Conservation (phyloP, 2,888 invertebrate genomes). For the Eristalis pertinax region DNA sequence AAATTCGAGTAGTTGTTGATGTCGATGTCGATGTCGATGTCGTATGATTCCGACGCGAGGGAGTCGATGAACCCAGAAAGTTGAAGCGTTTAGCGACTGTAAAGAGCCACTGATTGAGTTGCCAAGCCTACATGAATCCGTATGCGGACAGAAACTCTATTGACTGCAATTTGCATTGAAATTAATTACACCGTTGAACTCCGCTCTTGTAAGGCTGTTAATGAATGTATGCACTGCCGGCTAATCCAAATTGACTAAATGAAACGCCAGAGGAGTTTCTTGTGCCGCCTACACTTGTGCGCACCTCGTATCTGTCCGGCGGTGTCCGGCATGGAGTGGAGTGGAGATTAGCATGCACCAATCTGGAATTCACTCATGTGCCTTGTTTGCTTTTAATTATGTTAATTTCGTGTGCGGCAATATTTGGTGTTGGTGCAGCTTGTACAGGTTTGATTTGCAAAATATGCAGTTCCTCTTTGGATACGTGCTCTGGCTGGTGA, state of each 20-base stretch:
- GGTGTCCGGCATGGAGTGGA: neutral
- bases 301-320: neutral
- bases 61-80: neutral
- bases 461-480: neutral
- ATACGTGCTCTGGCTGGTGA: neutral
- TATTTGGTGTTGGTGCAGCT: neutral
- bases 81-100: neutral
- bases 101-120: neutral
- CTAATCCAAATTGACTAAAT: neutral
- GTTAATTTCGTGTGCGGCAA: neutral
- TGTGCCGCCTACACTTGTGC: neutral
- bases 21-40: neutral
- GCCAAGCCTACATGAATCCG: neutral
- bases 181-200: neutral
- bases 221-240: neutral
- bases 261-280: neutral
- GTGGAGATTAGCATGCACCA: neutral
- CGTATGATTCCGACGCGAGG: neutral
- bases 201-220: neutral
- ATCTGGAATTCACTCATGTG: neutral
- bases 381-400: constrained; percentile 1
- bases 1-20: neutral
- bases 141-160: neutral
- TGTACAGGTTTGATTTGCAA: neutral
- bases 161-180: neutral